These are phyloP conservation scores for Tretioscincus oriximinensis DNA, from an alignment of 2,113 vertebrate genomes.

Conservation along the genomic window DNA sequence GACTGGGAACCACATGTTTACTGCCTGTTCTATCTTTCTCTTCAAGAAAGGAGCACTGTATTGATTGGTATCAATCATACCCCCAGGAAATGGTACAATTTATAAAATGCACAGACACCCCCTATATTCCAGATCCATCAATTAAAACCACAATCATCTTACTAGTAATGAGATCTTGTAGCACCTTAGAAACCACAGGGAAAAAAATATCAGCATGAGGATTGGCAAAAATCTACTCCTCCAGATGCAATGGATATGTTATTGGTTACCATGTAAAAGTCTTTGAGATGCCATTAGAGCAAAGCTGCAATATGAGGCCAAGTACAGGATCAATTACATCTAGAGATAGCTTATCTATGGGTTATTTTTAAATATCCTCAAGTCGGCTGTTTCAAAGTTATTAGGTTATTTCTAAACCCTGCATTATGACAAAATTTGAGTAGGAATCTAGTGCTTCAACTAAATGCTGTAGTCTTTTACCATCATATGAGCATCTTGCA, in stretches of 20 bases:
- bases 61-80: too few species aligned
- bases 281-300: neutral
- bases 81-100: too few species aligned
- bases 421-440: neutral
- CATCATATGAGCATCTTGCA: neutral
- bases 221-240: too few species aligned
- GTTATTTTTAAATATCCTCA: neutral
- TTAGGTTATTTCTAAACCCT: neutral
- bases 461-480: neutral
- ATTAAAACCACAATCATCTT: neutral
- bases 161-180: neutral
- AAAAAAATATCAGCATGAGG: too few species aligned
- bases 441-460: neutral
- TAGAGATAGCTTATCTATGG: conserved; percentile 1
- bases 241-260: neutral
- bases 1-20: too few species aligned
- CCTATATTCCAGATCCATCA: too few species aligned
- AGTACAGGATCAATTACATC: neutral
- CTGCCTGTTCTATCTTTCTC: too few species aligned
- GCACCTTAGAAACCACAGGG: too few species aligned
- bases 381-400: neutral
- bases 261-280: neutral
- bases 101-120: neutral
- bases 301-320: neutral
- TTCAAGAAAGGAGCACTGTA: too few species aligned